These are phyloP conservation scores for Mionectes macconnelli DNA, from an alignment of 2,113 vertebrate genomes.

Conservation along the genomic window DNA sequence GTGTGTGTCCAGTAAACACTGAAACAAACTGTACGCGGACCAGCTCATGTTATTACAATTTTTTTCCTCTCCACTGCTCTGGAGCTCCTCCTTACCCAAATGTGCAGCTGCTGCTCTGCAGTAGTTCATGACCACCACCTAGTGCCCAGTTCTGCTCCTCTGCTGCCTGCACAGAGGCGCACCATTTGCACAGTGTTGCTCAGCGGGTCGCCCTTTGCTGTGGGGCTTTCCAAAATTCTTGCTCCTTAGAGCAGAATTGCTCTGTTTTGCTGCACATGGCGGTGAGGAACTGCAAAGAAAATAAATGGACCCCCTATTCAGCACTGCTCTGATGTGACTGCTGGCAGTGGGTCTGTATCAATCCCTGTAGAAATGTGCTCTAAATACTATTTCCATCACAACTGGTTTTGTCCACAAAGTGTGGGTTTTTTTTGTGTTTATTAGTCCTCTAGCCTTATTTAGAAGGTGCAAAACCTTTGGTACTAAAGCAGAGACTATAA, in stretches of 20 bases:
- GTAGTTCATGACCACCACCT: slow-evolving; percentile 4
- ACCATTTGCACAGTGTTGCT: rapidly evolving
- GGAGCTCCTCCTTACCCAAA: neutral
- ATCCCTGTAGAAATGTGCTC: neutral
- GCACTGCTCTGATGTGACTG: neutral
- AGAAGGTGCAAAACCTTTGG: neutral
- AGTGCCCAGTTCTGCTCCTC: neutral
- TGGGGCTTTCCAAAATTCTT: neutral
- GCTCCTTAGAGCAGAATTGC: neutral
- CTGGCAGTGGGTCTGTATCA: neutral
- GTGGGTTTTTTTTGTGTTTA: neutral
- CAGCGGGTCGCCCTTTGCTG: neutral
- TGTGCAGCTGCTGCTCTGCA: neutral
- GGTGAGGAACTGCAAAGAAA: neutral
- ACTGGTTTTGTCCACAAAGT: neutral
- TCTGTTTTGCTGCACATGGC: neutral
- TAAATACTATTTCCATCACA: neutral
- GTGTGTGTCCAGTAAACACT: rapidly evolving
- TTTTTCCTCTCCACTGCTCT: rapidly evolving
- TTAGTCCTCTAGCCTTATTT: neutral
- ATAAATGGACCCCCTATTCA: neutral
- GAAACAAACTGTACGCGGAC: neutral
- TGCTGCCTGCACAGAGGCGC: neutral
- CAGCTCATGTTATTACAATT: neutral
- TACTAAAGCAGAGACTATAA: neutral